Base-by-base conservation (phyloP, 2,797 vertebrate genomes). In the Semaprochilodus insignis region DNA sequence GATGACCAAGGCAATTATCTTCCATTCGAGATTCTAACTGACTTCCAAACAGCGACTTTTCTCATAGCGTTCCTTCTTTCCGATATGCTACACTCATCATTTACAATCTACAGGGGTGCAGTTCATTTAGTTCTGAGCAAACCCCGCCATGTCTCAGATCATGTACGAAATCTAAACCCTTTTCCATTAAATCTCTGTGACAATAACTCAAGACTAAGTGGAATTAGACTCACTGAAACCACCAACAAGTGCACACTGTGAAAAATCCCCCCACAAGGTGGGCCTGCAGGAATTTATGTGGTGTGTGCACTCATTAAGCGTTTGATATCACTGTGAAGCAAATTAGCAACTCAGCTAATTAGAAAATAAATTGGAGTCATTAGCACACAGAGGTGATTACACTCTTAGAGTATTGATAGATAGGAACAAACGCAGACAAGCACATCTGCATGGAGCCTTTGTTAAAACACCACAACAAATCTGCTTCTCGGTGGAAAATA, bases 271-370 rank as follows among this genome's bases (percentile, higher is more conserved):
- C 14, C 54, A 71, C 62, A 52, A 82, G 76, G 67, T 70, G 74
- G 60, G n/a, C 36, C n/a, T 44, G 40, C 13, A 60, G 5, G 25
- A 74, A 72, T 81, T 60, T 5, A 77, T 87, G 78, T 77, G 34
- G 31, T 62, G 66, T 59, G 79, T 44, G 34, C 44, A 80, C 31
- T 86, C 63, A 70, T 84, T 80, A 75, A 67, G 59, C 51, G 60
- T 77, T 82, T 85, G 63, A 74, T 82, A 85, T 23, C 19, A 69
- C 55, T 74, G 63, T 15, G 62, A 83, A 65, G 40, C 67, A 81
- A 78, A 81, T 84, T 31, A 84, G 57, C 36, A 63, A 80, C 69
- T 82, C 44, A 52, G 66, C 70, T 85, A 83, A 83, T 83, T 75
- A 80, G 55, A 80, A 71, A 80, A 83, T 83, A 51, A 55, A 62